Percentiles rank a stretch among this genome's conserved stretches.
These are phyloP conservation scores for Bathynomus jamesi DNA, from an alignment of 1,140 invertebrate genomes.

Conservation along the genomic window DNA sequence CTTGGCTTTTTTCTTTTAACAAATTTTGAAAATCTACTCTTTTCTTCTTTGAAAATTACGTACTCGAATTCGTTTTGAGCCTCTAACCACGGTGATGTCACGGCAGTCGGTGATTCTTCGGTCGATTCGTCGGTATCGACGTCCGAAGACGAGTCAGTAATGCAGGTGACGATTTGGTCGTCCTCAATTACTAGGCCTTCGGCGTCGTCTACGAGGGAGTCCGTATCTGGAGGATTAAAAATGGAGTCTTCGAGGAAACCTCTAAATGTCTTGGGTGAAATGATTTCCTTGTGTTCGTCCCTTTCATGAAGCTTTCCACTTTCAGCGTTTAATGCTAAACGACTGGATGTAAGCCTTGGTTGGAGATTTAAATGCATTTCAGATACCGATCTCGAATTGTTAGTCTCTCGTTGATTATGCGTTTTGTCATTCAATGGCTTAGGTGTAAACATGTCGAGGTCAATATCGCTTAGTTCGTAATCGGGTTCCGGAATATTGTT, in stretches of 20 bases:
- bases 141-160: neutral
- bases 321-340: neutral
- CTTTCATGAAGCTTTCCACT: neutral
- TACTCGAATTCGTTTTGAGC: neutral
- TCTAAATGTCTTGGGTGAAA: neutral
- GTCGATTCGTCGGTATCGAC: neutral
- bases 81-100: neutral
- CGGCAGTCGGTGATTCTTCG: neutral
- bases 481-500: neutral
- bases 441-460: neutral
- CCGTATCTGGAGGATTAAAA: neutral
- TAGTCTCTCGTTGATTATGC: neutral
- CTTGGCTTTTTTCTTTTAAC: neutral
- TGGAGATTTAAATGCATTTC: neutral
- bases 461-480: neutral
- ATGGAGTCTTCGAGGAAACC: neutral
- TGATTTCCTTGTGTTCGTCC: neutral
- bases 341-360: neutral
- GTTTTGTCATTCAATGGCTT: neutral
- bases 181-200: neutral
- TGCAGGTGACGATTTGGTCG: neutral
- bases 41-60: neutral
- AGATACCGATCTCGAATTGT: neutral
- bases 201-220: neutral
- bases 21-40: neutral